Base-by-base conservation (phyloP, 2,113 vertebrate genomes). In the Pachypanchax playfairii region DNA sequence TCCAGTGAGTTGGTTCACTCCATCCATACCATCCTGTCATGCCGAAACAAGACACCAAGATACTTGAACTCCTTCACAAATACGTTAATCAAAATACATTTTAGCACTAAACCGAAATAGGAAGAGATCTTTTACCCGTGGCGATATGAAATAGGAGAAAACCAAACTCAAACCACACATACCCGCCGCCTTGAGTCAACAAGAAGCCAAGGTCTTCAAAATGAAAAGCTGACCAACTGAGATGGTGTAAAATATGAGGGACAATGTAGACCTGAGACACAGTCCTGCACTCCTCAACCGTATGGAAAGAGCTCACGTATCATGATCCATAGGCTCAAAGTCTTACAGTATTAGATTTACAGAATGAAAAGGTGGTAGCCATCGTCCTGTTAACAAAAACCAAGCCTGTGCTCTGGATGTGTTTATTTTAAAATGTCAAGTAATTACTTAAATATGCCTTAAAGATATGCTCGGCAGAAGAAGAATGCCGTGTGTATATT, bases 361-460 rank as follows among this genome's bases (percentile, higher is more conserved):
- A 77, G 63, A 52, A 65, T 70, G 70, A 75, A 75, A 70, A 62
- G 74, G 72, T 69, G 72, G 52, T 73, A 66, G 69, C 55, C 48
- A 54, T 68, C 28, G 29, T 64, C 64, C 64, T 82, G 71, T 71
- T 75, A 82, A 82, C 80, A 80, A 74, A n/a, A 87, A 60, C 69
- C 4, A 21, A 59, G 64, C 42, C 79, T 73, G 77, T 66, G 62
- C 65, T 81, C 71, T 65, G 84, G 77, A 85, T 77, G 73, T 87
- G 86, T 89, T 90, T 90, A 88, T 85, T 89, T 88, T 79, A 83
- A 74, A 87, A 82, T 58, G 81, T 70, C 24, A 56, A 72, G 79
- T 82, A 87, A 89, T 90, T 83, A 87, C 73, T 80, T 88, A 83
- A 82, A 80, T 88, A 84, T 82, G 86, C 79, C 70, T 88, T 79